Conservation (phyloP, 2,888 invertebrate species). For the Baronia brevicornis region DNA sequence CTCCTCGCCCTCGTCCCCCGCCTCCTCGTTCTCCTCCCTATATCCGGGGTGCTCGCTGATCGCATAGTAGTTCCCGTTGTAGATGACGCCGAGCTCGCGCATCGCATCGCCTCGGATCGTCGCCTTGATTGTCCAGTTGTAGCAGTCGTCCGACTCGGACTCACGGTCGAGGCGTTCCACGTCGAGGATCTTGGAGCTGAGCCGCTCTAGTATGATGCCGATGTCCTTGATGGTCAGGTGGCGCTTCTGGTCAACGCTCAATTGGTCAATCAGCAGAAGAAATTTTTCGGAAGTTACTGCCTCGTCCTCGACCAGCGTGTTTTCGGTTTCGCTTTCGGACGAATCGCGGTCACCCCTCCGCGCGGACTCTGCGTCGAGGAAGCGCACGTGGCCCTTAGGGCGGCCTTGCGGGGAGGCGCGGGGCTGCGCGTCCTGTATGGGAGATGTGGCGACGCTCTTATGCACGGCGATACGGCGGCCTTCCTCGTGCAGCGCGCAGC, state of each 20-base stretch:
- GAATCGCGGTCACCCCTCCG: constrained; percentile 84
- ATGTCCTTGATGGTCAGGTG: constrained; percentile 96
- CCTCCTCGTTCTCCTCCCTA: constrained; percentile 91
- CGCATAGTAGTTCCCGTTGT: constrained; percentile 96
- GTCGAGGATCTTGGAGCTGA: constrained; percentile 94
- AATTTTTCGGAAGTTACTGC: constrained; percentile 93
- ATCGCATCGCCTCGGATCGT: constrained; percentile 94
- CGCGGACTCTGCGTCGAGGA: constrained; percentile 84
- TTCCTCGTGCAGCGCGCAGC: constrained; percentile 95
- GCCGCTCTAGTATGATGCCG: constrained; percentile 93
- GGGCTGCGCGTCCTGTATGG: constrained; percentile 87
- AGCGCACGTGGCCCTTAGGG: constrained; percentile 87
- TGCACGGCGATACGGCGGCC: constrained; percentile 93
- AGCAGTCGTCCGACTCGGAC: constrained; percentile 94
- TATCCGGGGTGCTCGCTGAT: constrained; percentile 96
- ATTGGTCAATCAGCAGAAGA: constrained; percentile 93
- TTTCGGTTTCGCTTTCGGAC: constrained; percentile 94
- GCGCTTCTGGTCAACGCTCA: constrained; percentile 93
- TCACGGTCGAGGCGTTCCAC: constrained; percentile 94
- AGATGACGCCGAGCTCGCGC: constrained; percentile 93
- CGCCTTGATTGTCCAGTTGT: constrained; percentile 98
- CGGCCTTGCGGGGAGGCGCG: constrained; percentile 81
- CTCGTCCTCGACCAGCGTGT: constrained; percentile 94
- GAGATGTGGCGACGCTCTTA: constrained; percentile 94
- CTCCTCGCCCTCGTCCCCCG: constrained; percentile 88